Evolutionary conservation across 2,888 invertebrate species (phyloP).

Genomic region (Rhagonycha lutea): DNA sequence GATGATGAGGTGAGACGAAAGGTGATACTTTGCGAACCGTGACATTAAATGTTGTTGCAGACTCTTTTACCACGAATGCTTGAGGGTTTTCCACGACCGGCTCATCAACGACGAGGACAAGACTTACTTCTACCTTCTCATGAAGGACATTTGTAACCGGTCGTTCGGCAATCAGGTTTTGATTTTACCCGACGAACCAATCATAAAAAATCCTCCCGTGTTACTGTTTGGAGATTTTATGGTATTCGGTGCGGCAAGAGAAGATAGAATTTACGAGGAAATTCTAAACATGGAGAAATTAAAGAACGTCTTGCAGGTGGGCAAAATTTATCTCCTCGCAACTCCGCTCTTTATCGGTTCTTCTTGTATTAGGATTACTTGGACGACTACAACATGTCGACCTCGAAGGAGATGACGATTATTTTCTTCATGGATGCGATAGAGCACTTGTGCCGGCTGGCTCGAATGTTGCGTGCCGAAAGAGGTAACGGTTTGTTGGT

Average conservation of each 20-base stretch:
- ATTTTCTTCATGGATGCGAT: conserved; percentile 89
- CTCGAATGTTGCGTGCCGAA: conserved; percentile 82
- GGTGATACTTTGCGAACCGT: neutral
- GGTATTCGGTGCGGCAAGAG: conserved; percentile 71
- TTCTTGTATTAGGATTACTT: conserved; percentile 78
- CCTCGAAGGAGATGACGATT: conserved; percentile 79
- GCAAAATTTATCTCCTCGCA: conserved; percentile 10
- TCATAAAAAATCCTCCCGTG: conserved; percentile 66
- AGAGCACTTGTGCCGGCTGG: conserved; percentile 85
- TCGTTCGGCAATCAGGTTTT: conserved; percentile 66
- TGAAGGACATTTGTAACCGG: conserved; percentile 68
- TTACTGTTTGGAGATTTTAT: conserved; percentile 86
- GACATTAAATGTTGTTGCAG: conserved; percentile 53
- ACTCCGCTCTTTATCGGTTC: conserved; percentile 32
- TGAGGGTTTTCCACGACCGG: conserved; percentile 90
- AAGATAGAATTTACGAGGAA: conserved; percentile 81
- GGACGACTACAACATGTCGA: conserved; percentile 79
- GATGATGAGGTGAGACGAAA: conserved; percentile 63
- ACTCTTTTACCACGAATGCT: conserved; percentile 89
- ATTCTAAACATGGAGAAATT: conserved; percentile 74
- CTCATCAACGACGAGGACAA: conserved; percentile 82
- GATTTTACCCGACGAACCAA: conserved; percentile 62
- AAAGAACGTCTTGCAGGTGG: conserved; percentile 70
- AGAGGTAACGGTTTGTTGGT: conserved; percentile 88
- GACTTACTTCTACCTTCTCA: conserved; percentile 74